Conservation (phyloP, 1,140 invertebrate genomes). For the Brachionus plicatilis region DNA sequence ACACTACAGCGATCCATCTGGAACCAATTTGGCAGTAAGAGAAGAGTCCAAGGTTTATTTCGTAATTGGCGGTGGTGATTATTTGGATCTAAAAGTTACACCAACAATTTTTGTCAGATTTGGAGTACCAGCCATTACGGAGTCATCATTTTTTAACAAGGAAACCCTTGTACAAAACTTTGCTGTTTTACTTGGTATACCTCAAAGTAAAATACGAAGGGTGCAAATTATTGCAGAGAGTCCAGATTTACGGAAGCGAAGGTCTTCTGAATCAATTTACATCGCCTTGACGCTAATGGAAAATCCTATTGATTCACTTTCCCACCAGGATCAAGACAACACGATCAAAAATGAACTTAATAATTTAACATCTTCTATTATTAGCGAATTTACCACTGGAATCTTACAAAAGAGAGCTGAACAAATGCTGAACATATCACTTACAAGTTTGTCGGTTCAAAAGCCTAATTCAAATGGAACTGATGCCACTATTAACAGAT, state of each 20-base stretch:
- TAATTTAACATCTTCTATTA: neutral
- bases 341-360: neutral
- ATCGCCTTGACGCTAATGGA: neutral
- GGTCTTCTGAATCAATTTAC: neutral
- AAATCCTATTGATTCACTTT: neutral
- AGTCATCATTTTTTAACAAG: neutral
- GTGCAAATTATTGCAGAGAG: neutral
- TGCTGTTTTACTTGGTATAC: neutral
- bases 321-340: neutral
- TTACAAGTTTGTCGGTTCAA: neutral
- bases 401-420: neutral
- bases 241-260: neutral
- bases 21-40: neutral
- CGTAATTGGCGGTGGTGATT: neutral
- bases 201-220: neutral
- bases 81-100: slow-evolving; percentile 11
- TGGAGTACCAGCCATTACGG: neutral
- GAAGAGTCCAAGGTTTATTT: neutral
- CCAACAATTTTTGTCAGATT: slow-evolving; percentile 6
- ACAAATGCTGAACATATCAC: neutral
- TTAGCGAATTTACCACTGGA: neutral
- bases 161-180: neutral
- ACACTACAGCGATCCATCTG: neutral
- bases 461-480: slow-evolving; percentile 20
- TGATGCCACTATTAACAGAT: neutral